Percentiles rank a stretch among this genome's conserved stretches.
phyloP scores from a whole-genome alignment of 2,888 invertebrate genomes.

The Brachynemurus nebulosus region DNA sequence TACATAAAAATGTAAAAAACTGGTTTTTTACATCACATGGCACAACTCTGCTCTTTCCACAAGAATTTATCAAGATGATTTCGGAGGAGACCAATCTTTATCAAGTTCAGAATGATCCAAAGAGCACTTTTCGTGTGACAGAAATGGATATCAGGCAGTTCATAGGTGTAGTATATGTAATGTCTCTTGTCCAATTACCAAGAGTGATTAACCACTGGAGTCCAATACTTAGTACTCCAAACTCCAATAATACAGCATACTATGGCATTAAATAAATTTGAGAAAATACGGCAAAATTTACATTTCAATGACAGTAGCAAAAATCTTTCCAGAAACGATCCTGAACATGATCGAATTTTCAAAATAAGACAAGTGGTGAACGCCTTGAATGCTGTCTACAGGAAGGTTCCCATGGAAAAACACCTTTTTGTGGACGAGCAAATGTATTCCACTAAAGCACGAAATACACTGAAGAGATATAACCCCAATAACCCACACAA shows the following conservation, averaged over 20 bases:
- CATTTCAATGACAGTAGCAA: constrained; percentile 17
- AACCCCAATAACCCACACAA: constrained; percentile 16
- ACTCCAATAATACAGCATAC: constrained; percentile 12
- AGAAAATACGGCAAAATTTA: constrained; percentile 13
- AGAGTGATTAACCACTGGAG: constrained; percentile 14
- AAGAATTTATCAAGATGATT: background rate
- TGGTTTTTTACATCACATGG: too few relatives aligned
- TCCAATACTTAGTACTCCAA: constrained; percentile 8
- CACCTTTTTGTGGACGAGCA: background rate
- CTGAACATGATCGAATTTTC: constrained; percentile 12
- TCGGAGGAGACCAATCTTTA: background rate
- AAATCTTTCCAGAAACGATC: background rate
- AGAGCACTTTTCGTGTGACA: background rate
- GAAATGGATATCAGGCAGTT: constrained; percentile 10
- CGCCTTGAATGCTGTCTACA: constrained; percentile 7
- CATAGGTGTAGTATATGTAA: constrained; percentile 13
- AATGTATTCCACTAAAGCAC: background rate
- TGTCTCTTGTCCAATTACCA: constrained; percentile 12
- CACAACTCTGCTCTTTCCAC: constrained; percentile 2
- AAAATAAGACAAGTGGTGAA: constrained; percentile 15
- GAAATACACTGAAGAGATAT: constrained; percentile 16
- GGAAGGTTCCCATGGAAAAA: background rate
- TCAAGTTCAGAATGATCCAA: background rate
- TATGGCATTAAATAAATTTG: constrained; percentile 16
- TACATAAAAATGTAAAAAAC: too few relatives aligned